A percentile compares a stretch with the other conserved stretches of the same genome.
Evolutionary conservation across 2,113 vertebrate species (phyloP).

Genomic region (Mugil cephalus): DNA sequence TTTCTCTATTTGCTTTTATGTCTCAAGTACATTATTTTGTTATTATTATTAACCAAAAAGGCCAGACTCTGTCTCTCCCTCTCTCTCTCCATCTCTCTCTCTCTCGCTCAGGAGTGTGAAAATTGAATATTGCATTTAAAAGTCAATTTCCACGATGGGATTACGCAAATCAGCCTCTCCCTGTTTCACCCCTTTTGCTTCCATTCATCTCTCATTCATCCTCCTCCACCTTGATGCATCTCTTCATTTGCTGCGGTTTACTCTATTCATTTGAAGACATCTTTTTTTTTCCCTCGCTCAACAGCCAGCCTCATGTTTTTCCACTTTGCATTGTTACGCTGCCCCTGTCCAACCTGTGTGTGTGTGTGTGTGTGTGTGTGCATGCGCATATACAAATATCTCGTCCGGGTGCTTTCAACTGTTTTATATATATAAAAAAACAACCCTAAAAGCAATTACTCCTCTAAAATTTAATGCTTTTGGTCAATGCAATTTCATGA

Average conservation of each 20-base stretch:
- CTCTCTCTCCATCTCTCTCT: slow-evolving; percentile 35
- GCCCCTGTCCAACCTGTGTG: slow-evolving; percentile 51
- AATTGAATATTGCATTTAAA: slow-evolving; percentile 88
- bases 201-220: slow-evolving; percentile 75
- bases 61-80: slow-evolving; percentile 17
- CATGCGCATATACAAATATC: slow-evolving; percentile 64
- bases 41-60: slow-evolving; percentile 84
- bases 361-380: slow-evolving; percentile 34
- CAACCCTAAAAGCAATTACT: slow-evolving; percentile 83
- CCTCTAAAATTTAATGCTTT: slow-evolving; percentile 74
- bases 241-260: slow-evolving; percentile 85
- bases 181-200: slow-evolving; percentile 63
- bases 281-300: slow-evolving; percentile 68
- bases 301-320: slow-evolving; percentile 76
- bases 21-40: slow-evolving; percentile 86
- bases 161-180: slow-evolving; percentile 84
- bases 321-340: slow-evolving; percentile 82
- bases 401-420: slow-evolving; percentile 57
- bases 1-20: slow-evolving; percentile 84
- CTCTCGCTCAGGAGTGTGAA: slow-evolving; percentile 68
- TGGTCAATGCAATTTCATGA: slow-evolving; percentile 70
- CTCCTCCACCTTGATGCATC: slow-evolving; percentile 82
- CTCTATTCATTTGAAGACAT: slow-evolving; percentile 84
- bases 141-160: slow-evolving; percentile 85
- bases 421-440: slow-evolving; percentile 12